These are phyloP conservation scores for Cisticola juncidis DNA, from an alignment of 2,113 vertebrate species.

Conservation along the genomic window DNA sequence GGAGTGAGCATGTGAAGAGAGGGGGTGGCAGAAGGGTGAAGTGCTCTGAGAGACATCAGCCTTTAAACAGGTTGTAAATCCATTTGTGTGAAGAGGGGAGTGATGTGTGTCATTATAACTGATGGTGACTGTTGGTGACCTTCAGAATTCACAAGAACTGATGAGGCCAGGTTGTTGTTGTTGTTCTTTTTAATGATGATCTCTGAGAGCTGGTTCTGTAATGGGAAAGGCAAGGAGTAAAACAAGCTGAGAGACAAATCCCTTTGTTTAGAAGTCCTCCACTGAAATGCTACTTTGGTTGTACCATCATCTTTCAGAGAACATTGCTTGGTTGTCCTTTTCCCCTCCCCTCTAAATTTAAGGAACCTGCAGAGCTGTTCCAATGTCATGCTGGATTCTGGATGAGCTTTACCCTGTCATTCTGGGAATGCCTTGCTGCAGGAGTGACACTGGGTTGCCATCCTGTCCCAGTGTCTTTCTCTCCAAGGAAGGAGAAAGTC, in stretches of 20 bases:
- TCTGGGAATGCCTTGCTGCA: not conserved
- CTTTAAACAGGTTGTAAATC: constrained; percentile 44
- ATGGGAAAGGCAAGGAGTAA: not conserved
- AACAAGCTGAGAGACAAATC: not conserved
- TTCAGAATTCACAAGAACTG: constrained; percentile 47
- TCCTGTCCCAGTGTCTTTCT: not conserved
- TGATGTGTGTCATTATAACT: constrained; percentile 19
- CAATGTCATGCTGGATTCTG: not conserved
- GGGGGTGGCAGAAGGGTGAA: constrained; percentile 6
- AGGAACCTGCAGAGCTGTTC: not conserved
- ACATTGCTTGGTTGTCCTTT: not conserved
- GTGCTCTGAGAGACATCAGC: not conserved
- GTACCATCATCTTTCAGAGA: not conserved
- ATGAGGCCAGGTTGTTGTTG: constrained; percentile 8
- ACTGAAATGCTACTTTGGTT: not conserved
- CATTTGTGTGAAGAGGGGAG: constrained; percentile 13
- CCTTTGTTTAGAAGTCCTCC: not conserved
- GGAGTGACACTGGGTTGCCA: not conserved
- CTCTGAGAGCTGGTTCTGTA: not conserved
- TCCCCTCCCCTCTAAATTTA: not conserved
- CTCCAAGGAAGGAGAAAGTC: not conserved
- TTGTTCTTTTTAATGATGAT: constrained; percentile 41
- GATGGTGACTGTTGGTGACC: constrained; percentile 23
- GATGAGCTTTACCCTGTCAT: not conserved
- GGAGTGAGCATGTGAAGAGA: not conserved